phyloP scores from a whole-genome alignment of 1,140 invertebrate genomes.

The Lutraria rhynchaena region DNA sequence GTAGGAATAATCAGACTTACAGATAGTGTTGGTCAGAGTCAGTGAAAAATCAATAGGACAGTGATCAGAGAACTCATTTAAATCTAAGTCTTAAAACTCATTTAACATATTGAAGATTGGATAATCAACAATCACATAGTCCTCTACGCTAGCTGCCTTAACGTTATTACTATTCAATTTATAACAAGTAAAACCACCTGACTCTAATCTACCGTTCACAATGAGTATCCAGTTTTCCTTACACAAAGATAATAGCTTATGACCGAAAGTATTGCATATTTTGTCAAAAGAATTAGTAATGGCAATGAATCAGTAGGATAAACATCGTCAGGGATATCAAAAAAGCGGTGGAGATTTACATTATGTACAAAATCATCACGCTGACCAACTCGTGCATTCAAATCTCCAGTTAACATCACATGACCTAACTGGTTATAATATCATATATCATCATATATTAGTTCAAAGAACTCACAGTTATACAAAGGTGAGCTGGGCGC shows the following conservation, averaged over 20 bases:
- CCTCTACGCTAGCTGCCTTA: background rate
- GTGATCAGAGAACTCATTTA: conserved; percentile 9
- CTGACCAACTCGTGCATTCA: conserved; percentile 21
- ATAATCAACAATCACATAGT: conserved; percentile 6
- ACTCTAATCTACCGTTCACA: too few relatives aligned
- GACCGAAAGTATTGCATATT: background rate
- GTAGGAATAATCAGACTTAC: background rate
- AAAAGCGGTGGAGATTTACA: conserved; percentile 24
- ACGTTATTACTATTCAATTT: conserved; percentile 9
- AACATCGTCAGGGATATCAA: conserved; percentile 17
- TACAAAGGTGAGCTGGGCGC: background rate
- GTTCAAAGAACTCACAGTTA: conserved; percentile 25
- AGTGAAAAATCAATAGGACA: conserved; percentile 8
- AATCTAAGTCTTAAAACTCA: background rate
- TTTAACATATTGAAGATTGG: background rate
- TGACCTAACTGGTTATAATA: conserved; percentile 8
- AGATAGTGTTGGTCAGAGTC: background rate
- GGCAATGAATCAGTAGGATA: background rate
- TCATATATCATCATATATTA: background rate
- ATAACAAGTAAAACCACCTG: conserved; percentile 2
- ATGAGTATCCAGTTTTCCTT: too few relatives aligned
- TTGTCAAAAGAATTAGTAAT: background rate
- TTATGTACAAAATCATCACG: conserved; percentile 11
- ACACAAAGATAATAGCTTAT: conserved; percentile 8
- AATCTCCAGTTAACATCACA: conserved; percentile 2